phyloP scores from a whole-genome alignment of 2,888 invertebrate genomes.

The Parapristionchus giblindavisi region DNA sequence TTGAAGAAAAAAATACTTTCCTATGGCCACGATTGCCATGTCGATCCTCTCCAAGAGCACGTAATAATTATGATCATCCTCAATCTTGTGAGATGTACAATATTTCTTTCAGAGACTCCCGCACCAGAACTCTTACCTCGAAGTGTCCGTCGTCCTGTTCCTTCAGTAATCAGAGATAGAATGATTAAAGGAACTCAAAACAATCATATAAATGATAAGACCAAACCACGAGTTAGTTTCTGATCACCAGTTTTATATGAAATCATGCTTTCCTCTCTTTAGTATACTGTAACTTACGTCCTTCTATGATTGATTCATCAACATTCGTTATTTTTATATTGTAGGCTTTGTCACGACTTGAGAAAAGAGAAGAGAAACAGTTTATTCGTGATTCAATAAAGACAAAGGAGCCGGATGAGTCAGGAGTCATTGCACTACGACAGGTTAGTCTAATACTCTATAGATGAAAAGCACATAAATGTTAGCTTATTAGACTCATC shows the following conservation, averaged over 20 bases:
- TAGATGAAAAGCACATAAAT: background rate
- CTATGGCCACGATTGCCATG: too few relatives aligned
- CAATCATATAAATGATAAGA: background rate
- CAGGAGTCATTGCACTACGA: constrained; percentile 8
- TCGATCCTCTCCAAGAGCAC: too few relatives aligned
- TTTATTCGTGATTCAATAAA: constrained; percentile 22
- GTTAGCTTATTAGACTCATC: background rate
- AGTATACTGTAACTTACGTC: too few relatives aligned
- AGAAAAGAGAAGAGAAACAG: constrained; percentile 33
- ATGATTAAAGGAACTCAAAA: constrained; percentile 18
- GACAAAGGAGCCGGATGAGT: constrained; percentile 10
- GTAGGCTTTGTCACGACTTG: constrained; percentile 9
- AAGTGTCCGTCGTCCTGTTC: constrained; percentile 8
- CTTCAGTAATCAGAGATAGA: constrained; percentile 23
- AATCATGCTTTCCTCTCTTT: too few relatives aligned
- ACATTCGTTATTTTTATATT: background rate
- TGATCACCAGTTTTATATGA: background rate
- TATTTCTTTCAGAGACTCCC: too few relatives aligned
- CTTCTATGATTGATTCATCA: background rate
- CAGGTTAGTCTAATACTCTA: constrained; percentile 2
- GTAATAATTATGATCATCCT: too few relatives aligned
- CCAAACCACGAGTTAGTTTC: constrained; percentile 8
- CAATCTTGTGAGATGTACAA: too few relatives aligned
- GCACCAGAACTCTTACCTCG: background rate
- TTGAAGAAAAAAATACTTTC: too few relatives aligned